These are phyloP conservation scores for Phylloscopus whistleri DNA, from an alignment of 2,113 vertebrate genomes.

Conservation along the genomic window DNA sequence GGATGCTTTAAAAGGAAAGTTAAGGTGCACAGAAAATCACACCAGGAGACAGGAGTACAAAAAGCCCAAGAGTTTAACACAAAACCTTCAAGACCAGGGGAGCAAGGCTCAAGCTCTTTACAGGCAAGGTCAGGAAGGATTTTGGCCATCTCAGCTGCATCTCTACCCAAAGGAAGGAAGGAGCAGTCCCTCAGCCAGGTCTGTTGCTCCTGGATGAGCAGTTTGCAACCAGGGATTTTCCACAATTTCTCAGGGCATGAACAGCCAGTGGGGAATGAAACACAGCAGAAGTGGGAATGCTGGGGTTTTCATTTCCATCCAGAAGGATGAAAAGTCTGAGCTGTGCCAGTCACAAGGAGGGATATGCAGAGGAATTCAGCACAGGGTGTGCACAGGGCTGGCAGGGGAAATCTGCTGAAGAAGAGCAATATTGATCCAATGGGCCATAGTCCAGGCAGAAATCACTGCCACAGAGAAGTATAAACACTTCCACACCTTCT, in stretches of 20 bases:
- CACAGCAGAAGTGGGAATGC: not conserved
- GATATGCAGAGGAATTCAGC: not conserved
- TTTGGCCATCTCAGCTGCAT: not conserved
- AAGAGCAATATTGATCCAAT: not conserved
- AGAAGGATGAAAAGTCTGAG: not conserved
- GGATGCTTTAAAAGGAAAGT: not conserved
- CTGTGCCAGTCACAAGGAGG: not conserved
- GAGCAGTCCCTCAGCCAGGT: not conserved
- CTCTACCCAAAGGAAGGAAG: not conserved
- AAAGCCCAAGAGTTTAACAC: not conserved
- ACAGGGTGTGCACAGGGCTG: not conserved
- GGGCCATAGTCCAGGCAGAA: not conserved
- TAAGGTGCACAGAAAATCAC: not conserved
- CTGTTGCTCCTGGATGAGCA: not conserved
- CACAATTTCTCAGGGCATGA: not conserved
- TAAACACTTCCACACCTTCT: not conserved
- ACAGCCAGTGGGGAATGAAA: not conserved
- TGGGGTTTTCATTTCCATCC: not conserved
- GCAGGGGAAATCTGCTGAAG: not conserved
- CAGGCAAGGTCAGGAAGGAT: not conserved
- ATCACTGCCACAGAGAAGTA: not conserved
- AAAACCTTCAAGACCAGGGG: not conserved
- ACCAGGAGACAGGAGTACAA: not conserved
- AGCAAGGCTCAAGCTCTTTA: not conserved
- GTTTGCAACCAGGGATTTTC: not conserved